Conservation (phyloP, 37 sponge, comb jelly and placozoan species). For the Ianthella basta region DNA sequence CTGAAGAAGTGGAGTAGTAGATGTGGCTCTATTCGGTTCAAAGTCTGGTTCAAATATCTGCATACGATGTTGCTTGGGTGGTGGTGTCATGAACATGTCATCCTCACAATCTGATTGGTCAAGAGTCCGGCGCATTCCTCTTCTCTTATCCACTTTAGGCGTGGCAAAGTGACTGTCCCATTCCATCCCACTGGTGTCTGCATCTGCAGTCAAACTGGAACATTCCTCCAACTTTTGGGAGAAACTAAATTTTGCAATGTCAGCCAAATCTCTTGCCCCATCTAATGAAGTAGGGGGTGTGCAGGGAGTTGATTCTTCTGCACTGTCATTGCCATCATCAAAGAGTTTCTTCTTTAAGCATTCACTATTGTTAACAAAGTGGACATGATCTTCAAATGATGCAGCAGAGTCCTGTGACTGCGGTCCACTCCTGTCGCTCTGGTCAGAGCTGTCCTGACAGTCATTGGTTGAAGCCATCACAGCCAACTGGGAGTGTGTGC, state of each 20-base stretch:
- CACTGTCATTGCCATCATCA: background rate
- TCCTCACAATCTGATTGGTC: background rate
- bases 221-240: background rate
- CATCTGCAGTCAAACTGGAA: background rate
- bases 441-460: background rate
- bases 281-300: background rate
- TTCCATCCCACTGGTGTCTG: slow-evolving; percentile 23
- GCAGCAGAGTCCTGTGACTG: too few relatives aligned
- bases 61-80: background rate
- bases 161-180: slow-evolving; percentile 25
- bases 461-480: slow-evolving; percentile 7
- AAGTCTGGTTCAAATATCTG: too few relatives aligned
- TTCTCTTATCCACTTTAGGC: background rate
- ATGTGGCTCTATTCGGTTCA: too few relatives aligned
- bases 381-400: too few relatives aligned
- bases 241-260: background rate
- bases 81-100: slow-evolving; percentile 10
- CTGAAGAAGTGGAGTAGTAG: too few relatives aligned
- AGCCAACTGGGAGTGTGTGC: too few relatives aligned
- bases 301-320: background rate
- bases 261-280: background rate
- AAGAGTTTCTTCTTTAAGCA: slow-evolving; percentile 14
- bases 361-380: background rate
- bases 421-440: too few relatives aligned
- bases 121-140: too few relatives aligned